A percentile compares a stretch with the other conserved stretches of the same genome.
These are phyloP conservation scores for Pocota personata DNA, from an alignment of 2,888 invertebrate species.

Conservation along the genomic window DNA sequence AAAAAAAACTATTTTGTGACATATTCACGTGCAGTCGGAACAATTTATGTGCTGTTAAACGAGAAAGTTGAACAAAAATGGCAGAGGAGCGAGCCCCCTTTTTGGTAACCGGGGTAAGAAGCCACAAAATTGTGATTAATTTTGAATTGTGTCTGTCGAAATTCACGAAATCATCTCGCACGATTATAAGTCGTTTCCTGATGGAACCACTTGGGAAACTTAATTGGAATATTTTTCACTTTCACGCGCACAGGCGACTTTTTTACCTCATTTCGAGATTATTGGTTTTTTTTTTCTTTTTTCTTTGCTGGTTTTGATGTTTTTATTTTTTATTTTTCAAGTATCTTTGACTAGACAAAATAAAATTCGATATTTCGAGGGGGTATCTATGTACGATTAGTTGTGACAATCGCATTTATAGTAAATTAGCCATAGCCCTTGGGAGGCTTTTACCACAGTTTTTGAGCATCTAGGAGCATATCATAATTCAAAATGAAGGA, in stretches of 20 bases:
- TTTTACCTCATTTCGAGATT: conserved; percentile 21
- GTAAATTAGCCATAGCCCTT: too few species aligned
- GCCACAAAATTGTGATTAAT: conserved; percentile 73
- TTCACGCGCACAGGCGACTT: conserved; percentile 78
- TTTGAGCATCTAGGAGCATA: too few species aligned
- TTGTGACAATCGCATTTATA: too few species aligned
- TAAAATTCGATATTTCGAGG: background rate
- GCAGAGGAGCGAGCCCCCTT: conserved; percentile 23
- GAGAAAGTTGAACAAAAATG: conserved; percentile 69
- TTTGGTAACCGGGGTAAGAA: conserved; percentile 55
- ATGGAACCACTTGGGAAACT: conserved; percentile 64
- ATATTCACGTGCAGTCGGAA: conserved; percentile 71
- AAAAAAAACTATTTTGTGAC: conserved; percentile 60
- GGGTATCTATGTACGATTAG: too few species aligned
- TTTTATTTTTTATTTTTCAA: background rate
- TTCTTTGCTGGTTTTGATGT: background rate
- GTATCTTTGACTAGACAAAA: background rate
- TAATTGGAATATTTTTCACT: conserved; percentile 82
- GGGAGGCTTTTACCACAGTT: too few species aligned
- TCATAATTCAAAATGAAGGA: too few species aligned
- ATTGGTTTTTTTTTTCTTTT: background rate
- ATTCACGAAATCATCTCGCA: conserved; percentile 76
- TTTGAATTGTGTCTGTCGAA: conserved; percentile 75
- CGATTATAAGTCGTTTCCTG: conserved; percentile 73
- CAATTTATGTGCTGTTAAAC: conserved; percentile 72